Evolutionary conservation across 2,797 vertebrate genomes (phyloP).

Genomic region (Mastacembelus armatus): DNA sequence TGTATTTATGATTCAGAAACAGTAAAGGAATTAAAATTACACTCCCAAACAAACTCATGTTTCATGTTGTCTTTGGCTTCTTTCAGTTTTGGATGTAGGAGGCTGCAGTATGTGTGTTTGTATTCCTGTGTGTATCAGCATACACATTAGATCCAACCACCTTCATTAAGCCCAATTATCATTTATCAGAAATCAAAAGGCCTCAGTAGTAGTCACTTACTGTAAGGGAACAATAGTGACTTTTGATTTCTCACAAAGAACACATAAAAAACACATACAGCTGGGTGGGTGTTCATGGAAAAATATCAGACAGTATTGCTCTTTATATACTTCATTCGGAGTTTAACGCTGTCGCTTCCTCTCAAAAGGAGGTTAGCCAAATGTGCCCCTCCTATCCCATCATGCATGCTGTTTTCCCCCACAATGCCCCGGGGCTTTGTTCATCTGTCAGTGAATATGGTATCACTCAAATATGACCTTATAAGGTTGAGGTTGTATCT

Average conservation of each 20-base stretch:
- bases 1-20: slow-evolving; percentile 24
- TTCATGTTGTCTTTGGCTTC: slow-evolving; percentile 40
- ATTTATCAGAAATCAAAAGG: slow-evolving; percentile 32
- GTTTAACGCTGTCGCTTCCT: slow-evolving; percentile 29
- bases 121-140: slow-evolving; percentile 12
- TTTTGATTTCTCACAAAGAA: slow-evolving; percentile 13
- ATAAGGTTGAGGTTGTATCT: slow-evolving; percentile 56
- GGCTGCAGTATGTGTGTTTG: slow-evolving; percentile 2
- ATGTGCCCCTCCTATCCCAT: slow-evolving; percentile 70
- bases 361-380: slow-evolving; percentile 73
- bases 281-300: slow-evolving; percentile 10
- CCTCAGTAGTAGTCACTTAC: slow-evolving; percentile 16
- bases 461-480: slow-evolving; percentile 66
- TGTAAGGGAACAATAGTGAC: background rate
- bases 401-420: slow-evolving; percentile 67
- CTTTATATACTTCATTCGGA: slow-evolving; percentile 26
- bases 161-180: slow-evolving; percentile 13
- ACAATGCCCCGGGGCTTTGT: slow-evolving; percentile 73
- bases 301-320: slow-evolving; percentile 17
- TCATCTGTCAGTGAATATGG: slow-evolving; percentile 77
- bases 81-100: slow-evolving; percentile 13
- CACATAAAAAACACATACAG: slow-evolving; percentile 7
- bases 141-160: slow-evolving; percentile 30
- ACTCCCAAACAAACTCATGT: slow-evolving; percentile 30
- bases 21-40: slow-evolving; percentile 27